phyloP scores from a whole-genome alignment of 2,888 invertebrate genomes.

The Adelognathus sp. region DNA sequence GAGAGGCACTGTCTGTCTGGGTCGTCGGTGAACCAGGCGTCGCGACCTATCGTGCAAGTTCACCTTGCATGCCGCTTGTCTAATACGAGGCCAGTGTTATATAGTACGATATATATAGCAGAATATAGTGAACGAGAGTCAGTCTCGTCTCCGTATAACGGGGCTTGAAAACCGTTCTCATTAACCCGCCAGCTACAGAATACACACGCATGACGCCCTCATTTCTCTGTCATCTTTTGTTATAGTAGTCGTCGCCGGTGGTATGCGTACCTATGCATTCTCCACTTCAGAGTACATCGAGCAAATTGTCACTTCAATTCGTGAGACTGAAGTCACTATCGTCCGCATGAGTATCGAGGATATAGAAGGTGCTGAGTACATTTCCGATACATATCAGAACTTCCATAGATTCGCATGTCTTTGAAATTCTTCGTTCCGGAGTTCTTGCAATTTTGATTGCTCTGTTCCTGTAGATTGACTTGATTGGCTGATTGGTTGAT shows the following conservation, averaged over 20 bases:
- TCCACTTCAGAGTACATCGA: slow-evolving; percentile 71
- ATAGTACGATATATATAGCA: neutral
- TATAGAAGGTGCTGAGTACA: neutral
- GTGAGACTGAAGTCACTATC: slow-evolving; percentile 50
- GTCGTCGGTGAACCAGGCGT: slow-evolving; percentile 33
- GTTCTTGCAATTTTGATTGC: too few species aligned
- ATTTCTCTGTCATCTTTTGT: slow-evolving; percentile 70
- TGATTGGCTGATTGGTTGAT: too few species aligned
- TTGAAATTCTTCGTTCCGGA: too few species aligned
- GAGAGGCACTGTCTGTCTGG: slow-evolving; percentile 33
- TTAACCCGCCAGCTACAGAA: slow-evolving; percentile 74
- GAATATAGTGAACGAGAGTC: slow-evolving; percentile 38
- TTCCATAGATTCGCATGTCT: neutral
- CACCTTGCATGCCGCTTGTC: slow-evolving; percentile 40
- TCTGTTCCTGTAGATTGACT: too few species aligned
- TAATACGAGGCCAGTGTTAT: slow-evolving; percentile 31
- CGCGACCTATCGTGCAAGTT: slow-evolving; percentile 38
- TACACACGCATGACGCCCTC: slow-evolving; percentile 22
- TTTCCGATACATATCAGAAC: neutral
- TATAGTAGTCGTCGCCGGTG: neutral
- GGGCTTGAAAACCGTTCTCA: slow-evolving; percentile 77
- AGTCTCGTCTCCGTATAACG: slow-evolving; percentile 67
- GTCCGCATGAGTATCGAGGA: neutral
- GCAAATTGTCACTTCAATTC: slow-evolving; percentile 75
- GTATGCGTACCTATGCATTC: slow-evolving; percentile 58